Base-by-base conservation (phyloP, 30 jellyfish, hydroid and myxozoan species). In the Hydractinia echinata region DNA sequence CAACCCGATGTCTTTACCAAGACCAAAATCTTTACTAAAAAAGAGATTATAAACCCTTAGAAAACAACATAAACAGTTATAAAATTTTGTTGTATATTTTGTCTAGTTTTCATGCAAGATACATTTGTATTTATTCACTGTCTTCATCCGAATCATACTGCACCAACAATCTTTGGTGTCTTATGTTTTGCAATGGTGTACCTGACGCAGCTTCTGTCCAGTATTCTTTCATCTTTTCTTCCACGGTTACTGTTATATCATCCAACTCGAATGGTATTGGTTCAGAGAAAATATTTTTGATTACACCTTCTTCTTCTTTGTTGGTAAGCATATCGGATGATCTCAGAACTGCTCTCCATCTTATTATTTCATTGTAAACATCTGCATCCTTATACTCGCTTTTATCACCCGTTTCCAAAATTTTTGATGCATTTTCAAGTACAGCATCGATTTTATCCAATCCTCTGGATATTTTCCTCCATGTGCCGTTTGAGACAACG, bases 321-420 rank as follows among this genome's bases (percentile, higher is more conserved):
- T 10, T 7, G 7, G 9, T 8, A 14, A 71, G 68, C 55, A 20
- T 20, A 19, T 19, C n/a, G n/a, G 81, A 71, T 5, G 67, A 71
- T 71, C 81, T 13, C 10, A 71, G 60, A 9, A 71, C 61, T 7
- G 81, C 81, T 19, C 81, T 71, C 81, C 81, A 71, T n/a, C 51
- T 7, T 5, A 71, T 52, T 8, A 71, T 15, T 19, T 71, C 81
- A 11, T 71, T 39, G n/a, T 71, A 20, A 14, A 71, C 7, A 15
- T 50, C 66, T 7, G 81, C n/a, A 8, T 20, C 61, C 51, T 60
- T 11, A 9, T 30, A 71, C 10, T 30, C 67, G 8, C 13, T 10
- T 15, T 71, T 15, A 8, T 15, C n/a, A n/a, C 51, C n/a, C 11
- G 11, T 11, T 15, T 13, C 14, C 68, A 71, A 52, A 30, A 71